phyloP scores from a whole-genome alignment of 2,113 vertebrate species.

The Menura novaehollandiae region DNA sequence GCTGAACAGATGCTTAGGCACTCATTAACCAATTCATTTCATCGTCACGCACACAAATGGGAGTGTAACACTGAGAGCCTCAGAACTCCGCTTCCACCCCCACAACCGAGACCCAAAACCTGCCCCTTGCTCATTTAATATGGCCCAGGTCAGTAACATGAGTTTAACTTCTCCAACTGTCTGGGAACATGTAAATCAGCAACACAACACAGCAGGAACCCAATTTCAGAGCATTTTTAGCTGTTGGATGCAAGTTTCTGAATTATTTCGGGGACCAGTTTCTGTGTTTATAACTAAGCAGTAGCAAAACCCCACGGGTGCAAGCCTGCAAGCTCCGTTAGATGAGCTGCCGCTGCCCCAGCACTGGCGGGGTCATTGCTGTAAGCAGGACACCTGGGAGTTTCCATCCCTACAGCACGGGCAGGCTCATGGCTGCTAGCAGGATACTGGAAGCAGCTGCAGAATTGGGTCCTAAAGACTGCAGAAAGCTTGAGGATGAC shows the following conservation, averaged over 20 bases:
- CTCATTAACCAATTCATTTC: slow-evolving; percentile 66
- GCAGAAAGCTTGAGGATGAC: background rate
- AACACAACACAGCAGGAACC: background rate
- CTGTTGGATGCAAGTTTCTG: background rate
- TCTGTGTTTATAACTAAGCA: background rate
- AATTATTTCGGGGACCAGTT: background rate
- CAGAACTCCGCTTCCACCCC: background rate
- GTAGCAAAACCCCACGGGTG: background rate
- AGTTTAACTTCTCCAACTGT: background rate
- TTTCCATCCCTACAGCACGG: background rate
- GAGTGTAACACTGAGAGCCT: slow-evolving; percentile 31
- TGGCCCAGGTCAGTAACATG: background rate
- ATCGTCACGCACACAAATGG: background rate
- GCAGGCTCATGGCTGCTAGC: background rate
- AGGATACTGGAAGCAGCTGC: background rate
- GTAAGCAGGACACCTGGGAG: background rate
- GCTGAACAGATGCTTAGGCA: slow-evolving; percentile 58
- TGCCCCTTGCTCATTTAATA: background rate
- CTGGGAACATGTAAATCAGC: background rate
- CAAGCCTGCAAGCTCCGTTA: background rate
- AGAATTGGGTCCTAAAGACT: background rate
- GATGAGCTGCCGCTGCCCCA: background rate
- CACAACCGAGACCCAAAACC: background rate
- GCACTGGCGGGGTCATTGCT: background rate
- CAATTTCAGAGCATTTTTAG: background rate